Conservation (phyloP, 2,113 vertebrate genomes). For the Harpagus bidentatus region DNA sequence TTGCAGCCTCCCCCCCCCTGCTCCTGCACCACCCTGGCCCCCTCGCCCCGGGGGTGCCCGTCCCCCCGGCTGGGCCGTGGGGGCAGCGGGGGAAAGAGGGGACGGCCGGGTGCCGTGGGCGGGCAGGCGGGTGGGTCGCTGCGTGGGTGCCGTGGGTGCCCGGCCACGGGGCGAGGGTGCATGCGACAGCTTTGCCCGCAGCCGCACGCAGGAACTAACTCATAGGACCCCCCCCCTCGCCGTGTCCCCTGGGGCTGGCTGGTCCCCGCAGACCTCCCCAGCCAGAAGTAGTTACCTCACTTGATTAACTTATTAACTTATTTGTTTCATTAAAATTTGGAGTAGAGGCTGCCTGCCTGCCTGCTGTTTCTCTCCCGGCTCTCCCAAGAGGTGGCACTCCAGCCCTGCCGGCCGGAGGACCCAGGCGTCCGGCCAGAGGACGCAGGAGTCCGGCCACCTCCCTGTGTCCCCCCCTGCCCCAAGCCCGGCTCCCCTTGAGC, state of each 20-base stretch:
- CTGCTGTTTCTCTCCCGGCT: not conserved
- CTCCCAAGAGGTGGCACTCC: slow-evolving; percentile 51
- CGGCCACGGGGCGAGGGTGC: not conserved
- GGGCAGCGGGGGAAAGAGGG: not conserved
- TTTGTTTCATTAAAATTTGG: slow-evolving; percentile 94
- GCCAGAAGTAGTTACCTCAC: slow-evolving; percentile 83
- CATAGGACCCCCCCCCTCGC: not conserved
- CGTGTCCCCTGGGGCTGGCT: slow-evolving; percentile 1
- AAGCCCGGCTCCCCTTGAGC: fast-evolving
- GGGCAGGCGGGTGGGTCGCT: not conserved
- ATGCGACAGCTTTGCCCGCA: slow-evolving; percentile 60
- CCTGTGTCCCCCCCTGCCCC: not conserved
- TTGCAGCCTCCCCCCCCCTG: not conserved
- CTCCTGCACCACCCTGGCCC: not conserved
- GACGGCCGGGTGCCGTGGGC: not conserved
- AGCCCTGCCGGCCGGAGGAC: not conserved
- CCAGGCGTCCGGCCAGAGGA: not conserved
- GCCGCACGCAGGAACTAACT: not conserved
- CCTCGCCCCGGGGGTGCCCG: not conserved
- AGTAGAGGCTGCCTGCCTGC: slow-evolving; percentile 67
- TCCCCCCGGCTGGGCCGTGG: not conserved
- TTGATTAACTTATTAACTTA: slow-evolving; percentile 95
- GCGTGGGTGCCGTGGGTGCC: not conserved
- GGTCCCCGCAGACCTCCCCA: slow-evolving; percentile 59
- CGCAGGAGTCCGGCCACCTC: not conserved